Conservation (phyloP, 2,113 vertebrate genomes). For the Phoenicopterus ruber region DNA sequence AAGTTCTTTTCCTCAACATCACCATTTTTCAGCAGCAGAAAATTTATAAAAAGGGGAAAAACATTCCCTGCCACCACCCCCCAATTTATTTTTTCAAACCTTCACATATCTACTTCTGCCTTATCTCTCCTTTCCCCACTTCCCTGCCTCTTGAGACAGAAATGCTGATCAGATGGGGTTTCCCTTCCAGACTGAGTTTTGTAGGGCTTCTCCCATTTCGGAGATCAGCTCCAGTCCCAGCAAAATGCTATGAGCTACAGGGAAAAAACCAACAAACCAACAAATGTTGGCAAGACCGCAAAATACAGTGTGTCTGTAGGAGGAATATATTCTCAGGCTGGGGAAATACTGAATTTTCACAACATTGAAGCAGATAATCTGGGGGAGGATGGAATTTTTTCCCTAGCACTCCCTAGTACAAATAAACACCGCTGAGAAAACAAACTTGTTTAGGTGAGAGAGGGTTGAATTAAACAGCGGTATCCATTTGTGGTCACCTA, state of each 20-base stretch:
- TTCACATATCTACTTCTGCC: background rate
- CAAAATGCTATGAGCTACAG: background rate
- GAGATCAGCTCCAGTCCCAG: background rate
- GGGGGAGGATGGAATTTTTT: constrained; percentile 37
- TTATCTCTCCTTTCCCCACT: background rate
- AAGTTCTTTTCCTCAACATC: background rate
- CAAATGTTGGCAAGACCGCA: background rate
- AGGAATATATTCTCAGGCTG: constrained; percentile 55
- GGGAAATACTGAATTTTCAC: constrained; percentile 60
- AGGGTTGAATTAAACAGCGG: constrained; percentile 42
- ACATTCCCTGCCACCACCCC: background rate
- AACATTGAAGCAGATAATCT: constrained; percentile 41
- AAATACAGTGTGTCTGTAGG: constrained; percentile 38
- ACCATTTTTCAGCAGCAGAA: background rate
- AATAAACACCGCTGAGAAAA: constrained; percentile 56
- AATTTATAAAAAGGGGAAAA: background rate
- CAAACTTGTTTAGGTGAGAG: constrained; percentile 60
- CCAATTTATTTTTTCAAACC: background rate
- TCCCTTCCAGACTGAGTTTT: background rate
- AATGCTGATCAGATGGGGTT: background rate
- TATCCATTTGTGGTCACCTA: constrained; percentile 57
- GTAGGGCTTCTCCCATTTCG: background rate
- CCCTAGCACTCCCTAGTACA: constrained; percentile 45
- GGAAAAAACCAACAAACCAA: background rate
- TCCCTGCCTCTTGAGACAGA: background rate